phyloP scores from a whole-genome alignment of 2,888 invertebrate genomes.

The Hydrotaea cyrtoneurina region DNA sequence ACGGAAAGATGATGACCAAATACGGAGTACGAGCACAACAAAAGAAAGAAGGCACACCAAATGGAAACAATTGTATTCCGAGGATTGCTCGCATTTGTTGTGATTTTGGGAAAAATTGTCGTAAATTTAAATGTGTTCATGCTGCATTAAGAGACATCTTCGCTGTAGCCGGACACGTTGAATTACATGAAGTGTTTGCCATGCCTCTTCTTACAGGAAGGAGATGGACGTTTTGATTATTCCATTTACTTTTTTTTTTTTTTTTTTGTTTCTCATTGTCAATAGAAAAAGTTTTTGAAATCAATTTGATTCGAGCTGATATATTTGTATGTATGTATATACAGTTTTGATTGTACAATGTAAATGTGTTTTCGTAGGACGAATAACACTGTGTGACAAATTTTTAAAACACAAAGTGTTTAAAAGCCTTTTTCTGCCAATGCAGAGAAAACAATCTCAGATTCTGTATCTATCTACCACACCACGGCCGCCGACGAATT shows the following conservation, averaged over 20 bases:
- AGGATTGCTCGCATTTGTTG: not conserved
- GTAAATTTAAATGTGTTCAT: constrained; percentile 6
- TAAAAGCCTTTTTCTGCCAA: no score
- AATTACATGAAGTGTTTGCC: not conserved
- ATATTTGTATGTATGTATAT: no score
- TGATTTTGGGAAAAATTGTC: constrained; percentile 8
- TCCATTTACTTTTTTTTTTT: constrained; percentile 4
- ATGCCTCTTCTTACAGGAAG: not conserved
- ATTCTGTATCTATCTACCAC: no score
- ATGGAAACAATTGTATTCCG: constrained; percentile 8
- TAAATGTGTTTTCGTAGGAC: no score
- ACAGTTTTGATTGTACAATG: not conserved
- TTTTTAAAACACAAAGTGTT: no score
- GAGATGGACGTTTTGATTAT: not conserved
- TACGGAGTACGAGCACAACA: not conserved
- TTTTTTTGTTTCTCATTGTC: not conserved
- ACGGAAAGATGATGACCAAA: not conserved
- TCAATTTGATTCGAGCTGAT: constrained; percentile 6
- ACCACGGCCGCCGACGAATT: no score
- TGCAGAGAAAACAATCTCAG: no score
- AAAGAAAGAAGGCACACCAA: not conserved
- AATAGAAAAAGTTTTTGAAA: not conserved
- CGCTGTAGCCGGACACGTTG: constrained; percentile 6
- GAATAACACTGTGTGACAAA: no score
- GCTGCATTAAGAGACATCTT: constrained; percentile 10